Evolutionary conservation across 2,888 invertebrate genomes (phyloP).

Genomic region (Acholoe squamosa): DNA sequence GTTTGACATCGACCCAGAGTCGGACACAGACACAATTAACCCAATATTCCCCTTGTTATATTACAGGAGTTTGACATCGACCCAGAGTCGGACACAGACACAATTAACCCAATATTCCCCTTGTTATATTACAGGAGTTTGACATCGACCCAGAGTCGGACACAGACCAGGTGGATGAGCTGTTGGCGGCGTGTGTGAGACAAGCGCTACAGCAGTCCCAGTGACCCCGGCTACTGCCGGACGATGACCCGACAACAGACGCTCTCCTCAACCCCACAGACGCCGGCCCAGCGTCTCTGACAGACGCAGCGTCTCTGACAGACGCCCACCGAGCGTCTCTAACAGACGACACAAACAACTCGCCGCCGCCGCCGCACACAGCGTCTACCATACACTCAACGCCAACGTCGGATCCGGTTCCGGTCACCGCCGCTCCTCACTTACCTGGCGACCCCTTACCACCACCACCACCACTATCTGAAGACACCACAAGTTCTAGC

Average conservation of each 20-base stretch:
- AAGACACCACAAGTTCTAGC: too few species aligned
- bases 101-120: too few species aligned
- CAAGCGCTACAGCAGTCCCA: constrained; percentile 77
- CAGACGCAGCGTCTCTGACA: not conserved
- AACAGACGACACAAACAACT: too few species aligned
- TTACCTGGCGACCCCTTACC: too few species aligned
- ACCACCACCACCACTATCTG: too few species aligned
- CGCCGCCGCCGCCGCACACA: not conserved
- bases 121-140: constrained; percentile 78
- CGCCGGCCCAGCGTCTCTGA: not conserved
- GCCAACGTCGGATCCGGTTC: not conserved
- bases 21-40: too few species aligned
- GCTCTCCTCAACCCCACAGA: not conserved
- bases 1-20: too few species aligned
- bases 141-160: constrained; percentile 81
- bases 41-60: not conserved
- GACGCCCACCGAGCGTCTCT: too few species aligned
- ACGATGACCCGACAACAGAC: constrained; percentile 42
- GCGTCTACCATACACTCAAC: not conserved
- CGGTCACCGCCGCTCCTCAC: too few species aligned
- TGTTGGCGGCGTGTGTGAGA: constrained; percentile 80
- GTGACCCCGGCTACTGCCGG: constrained; percentile 27
- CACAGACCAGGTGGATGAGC: constrained; percentile 82
- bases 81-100: constrained; percentile 80
- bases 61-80: constrained; percentile 72